Percentiles rank a stretch among this genome's conserved stretches.
Evolutionary conservation across 2,888 invertebrate genomes (phyloP).

Genomic region (Macrosoma leucophasiata): DNA sequence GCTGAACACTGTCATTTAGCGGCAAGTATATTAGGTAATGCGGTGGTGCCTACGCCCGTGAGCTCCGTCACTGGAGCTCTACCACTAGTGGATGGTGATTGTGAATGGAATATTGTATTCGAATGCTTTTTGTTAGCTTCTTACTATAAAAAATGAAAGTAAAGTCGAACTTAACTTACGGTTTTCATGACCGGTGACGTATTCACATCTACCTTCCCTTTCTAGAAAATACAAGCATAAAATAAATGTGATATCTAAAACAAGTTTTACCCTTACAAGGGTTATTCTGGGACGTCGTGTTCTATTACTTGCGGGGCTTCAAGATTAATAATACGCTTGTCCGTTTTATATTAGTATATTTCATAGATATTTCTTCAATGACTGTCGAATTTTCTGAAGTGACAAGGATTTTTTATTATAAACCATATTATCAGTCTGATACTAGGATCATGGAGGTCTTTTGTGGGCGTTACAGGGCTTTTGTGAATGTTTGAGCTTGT

Average conservation of each 20-base stretch:
- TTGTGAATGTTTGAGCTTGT: too few species aligned
- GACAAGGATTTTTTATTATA: neutral
- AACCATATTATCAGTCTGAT: too few species aligned
- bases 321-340: slow-evolving; percentile 15
- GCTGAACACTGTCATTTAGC: too few species aligned
- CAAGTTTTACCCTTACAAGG: slow-evolving; percentile 1
- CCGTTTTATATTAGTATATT: slow-evolving; percentile 15
- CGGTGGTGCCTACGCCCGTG: too few species aligned
- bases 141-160: neutral
- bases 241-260: neutral
- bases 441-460: too few species aligned
- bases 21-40: too few species aligned
- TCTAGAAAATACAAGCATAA: neutral
- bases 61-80: too few species aligned
- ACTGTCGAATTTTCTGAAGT: slow-evolving; percentile 2
- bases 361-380: too few species aligned
- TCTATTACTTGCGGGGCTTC: slow-evolving; percentile 7
- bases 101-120: too few species aligned
- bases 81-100: too few species aligned
- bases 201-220: neutral
- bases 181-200: slow-evolving; percentile 1
- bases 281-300: slow-evolving; percentile 4
- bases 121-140: too few species aligned
- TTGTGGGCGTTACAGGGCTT: too few species aligned
- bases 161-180: slow-evolving; percentile 1